Base-by-base conservation (phyloP, 2,797 vertebrate species). In the Iguana delicatissima region DNA sequence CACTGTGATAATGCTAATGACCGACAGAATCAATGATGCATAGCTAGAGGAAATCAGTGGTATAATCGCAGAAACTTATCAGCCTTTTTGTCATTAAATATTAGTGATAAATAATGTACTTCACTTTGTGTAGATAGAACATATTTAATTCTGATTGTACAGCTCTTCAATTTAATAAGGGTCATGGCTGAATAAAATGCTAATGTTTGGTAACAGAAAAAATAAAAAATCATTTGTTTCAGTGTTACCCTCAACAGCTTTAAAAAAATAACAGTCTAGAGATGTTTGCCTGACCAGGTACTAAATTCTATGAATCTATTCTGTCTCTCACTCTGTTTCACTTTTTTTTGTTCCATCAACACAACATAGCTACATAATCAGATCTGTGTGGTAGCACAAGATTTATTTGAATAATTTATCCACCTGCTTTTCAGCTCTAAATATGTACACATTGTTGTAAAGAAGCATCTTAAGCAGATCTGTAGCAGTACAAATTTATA, bases 81-180 rank as follows among this genome's bases (percentile, higher is more conserved):
- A 96, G 95, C 8, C 67, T 91, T 96, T 96, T 96, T 95, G 97
- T 97, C 97, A 97, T 98, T 97, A 97, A 97, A 96, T 97, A 96
- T 97, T 97, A 97, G 96, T 96, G 96, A 98, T 97, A 97, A 97
- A 97, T 97, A 97, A 97, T 93, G 93, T 94, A 94, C 96, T 96
- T 97, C 95, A 94, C 96, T 97, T 95, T 94, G 93, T 97, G 95
- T 90, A 95, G 97, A 96, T 95, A 93, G 96, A 96, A 96, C 84
- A 91, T 97, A 95, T 95, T 97, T 97, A 97, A 97, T 97, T 97
- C 96, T 95, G 96, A 95, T 88, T 96, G 93, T 89, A 95, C 92
- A 89, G 96, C 95, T 95, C 94, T 97, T 96, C 96, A 95, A 95
- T 97, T 96, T 96, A 96, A 94, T 94, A 93, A 94, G 93, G 94